A percentile compares a stretch with the other conserved stretches of the same genome.
Conservation (phyloP, 30 jellyfish, hydroid and myxozoan species). For the Aurelia sp. region DNA sequence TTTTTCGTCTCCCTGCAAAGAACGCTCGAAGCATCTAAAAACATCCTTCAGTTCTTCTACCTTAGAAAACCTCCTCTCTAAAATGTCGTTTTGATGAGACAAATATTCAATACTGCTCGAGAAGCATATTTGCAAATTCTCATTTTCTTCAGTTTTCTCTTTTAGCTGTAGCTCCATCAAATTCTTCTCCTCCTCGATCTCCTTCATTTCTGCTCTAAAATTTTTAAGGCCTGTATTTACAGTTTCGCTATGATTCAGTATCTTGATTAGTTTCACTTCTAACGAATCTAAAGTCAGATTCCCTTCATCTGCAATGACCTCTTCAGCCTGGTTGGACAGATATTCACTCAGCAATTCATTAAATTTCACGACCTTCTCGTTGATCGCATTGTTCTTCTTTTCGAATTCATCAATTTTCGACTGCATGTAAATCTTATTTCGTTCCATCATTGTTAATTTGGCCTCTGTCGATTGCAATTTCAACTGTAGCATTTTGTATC, state of each 20-base stretch:
- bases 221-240: neutral
- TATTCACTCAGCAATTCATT: neutral
- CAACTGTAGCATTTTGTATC: conserved; percentile 82
- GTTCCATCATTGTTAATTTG: conserved; percentile 84
- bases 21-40: neutral
- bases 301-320: neutral
- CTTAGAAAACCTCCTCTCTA: conserved; percentile 19
- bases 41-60: neutral
- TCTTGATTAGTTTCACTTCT: conserved; percentile 16
- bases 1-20: too few relatives aligned
- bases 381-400: conserved; percentile 11
- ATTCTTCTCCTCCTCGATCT: conserved; percentile 1
- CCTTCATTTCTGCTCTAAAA: neutral
- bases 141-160: neutral
- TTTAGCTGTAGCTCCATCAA: conserved; percentile 1
- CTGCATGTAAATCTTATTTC: conserved; percentile 84
- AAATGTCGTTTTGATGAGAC: conserved; percentile 25
- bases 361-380: neutral
- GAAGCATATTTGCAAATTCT: conserved; percentile 3
- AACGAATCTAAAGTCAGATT: conserved; percentile 4
- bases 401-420: conserved; percentile 67
- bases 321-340: neutral
- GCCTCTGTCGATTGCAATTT: conserved; percentile 98
- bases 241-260: neutral
- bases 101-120: conserved; percentile 4